Percentiles rank a stretch among this genome's conserved stretches.
phyloP scores from a whole-genome alignment of 2,113 vertebrate genomes.

The Aegithalos caudatus region DNA sequence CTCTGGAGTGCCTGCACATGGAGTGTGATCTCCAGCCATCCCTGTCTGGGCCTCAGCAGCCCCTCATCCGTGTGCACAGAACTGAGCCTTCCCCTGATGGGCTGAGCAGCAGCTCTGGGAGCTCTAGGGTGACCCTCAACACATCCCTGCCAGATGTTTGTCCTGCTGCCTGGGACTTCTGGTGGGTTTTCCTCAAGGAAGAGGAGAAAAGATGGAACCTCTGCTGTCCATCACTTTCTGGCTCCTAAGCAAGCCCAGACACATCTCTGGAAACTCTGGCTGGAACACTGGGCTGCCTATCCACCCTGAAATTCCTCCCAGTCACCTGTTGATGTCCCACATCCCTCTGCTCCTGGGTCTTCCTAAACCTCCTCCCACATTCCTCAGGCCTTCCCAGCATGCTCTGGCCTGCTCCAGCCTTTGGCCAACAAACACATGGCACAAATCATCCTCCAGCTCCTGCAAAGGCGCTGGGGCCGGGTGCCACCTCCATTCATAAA shows the following conservation, averaged over 20 bases:
- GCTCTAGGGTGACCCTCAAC: not conserved
- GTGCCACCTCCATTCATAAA: slow-evolving; percentile 35
- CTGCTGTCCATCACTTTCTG: not conserved
- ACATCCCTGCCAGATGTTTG: not conserved
- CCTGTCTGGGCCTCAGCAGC: no score
- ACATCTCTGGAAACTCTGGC: not conserved
- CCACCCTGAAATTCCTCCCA: not conserved
- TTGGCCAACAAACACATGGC: not conserved
- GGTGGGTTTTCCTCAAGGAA: not conserved
- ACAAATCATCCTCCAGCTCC: not conserved
- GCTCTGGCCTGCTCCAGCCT: not conserved
- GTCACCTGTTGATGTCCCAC: not conserved
- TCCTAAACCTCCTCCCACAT: not conserved
- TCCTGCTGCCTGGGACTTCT: not conserved
- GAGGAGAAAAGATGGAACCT: not conserved
- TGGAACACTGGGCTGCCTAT: not conserved
- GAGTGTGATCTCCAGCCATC: not conserved
- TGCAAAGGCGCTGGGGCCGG: not conserved
- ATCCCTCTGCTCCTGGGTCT: not conserved
- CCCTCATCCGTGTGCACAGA: not conserved
- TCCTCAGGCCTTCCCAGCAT: not conserved
- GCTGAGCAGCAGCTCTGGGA: not conserved
- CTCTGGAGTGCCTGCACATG: not conserved
- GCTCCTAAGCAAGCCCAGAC: not conserved
- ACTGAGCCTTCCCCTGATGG: no score